Percentiles rank a stretch among this genome's conserved stretches.
Conservation (phyloP, 2,113 vertebrate species). For the Athene noctua region DNA sequence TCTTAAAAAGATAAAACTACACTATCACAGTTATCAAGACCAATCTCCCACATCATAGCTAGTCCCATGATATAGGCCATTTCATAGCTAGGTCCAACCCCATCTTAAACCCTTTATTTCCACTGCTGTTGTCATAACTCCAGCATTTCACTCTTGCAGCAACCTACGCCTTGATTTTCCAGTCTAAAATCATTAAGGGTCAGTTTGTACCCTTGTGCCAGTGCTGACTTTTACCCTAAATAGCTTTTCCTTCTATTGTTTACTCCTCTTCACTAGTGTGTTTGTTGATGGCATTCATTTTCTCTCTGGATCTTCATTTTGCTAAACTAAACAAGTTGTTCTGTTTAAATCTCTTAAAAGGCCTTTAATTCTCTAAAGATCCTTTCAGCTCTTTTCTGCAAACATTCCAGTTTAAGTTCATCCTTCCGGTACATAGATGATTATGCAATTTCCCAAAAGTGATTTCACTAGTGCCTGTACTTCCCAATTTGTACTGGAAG, state of each 20-base stretch:
- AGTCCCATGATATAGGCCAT: not conserved
- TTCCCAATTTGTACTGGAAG: not conserved
- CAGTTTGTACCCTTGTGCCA: not conserved
- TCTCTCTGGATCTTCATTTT: not conserved
- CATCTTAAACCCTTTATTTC: not conserved
- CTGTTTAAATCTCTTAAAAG: constrained; percentile 14
- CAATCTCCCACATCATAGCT: not conserved
- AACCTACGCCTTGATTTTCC: not conserved
- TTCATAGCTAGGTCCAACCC: not conserved
- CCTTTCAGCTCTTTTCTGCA: not conserved
- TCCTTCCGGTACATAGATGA: not conserved
- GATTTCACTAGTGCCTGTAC: not conserved
- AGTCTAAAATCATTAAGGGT: not conserved
- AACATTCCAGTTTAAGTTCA: not conserved
- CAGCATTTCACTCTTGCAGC: not conserved
- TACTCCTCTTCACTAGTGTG: not conserved
- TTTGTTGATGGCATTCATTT: not conserved
- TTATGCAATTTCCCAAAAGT: not conserved
- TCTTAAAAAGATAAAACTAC: constrained; percentile 17
- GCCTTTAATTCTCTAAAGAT: not conserved
- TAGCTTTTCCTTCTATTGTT: not conserved
- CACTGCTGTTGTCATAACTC: not conserved
- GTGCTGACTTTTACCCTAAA: not conserved
- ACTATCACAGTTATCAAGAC: not conserved
- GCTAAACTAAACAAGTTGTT: constrained; percentile 39